Conservation (phyloP, 2,797 vertebrate genomes). For the Chelidonichthys spinosus region DNA sequence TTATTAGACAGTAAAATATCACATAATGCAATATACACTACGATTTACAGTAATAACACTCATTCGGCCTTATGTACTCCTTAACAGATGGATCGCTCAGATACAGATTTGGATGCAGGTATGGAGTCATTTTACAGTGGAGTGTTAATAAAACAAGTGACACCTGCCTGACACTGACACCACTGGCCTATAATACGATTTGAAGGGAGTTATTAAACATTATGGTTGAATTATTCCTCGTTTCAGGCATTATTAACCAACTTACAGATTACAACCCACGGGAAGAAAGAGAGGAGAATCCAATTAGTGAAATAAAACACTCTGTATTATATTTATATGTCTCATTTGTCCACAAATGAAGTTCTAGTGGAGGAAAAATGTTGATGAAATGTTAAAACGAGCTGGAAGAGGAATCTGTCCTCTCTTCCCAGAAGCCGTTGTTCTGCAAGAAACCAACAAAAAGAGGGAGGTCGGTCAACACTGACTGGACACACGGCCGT, state of each 20-base stretch:
- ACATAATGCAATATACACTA: background rate
- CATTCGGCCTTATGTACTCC: no score
- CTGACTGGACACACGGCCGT: slow-evolving; percentile 32
- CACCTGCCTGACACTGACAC: background rate
- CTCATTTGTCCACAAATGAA: background rate
- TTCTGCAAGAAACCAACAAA: background rate
- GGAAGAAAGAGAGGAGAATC: background rate
- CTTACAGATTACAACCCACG: background rate
- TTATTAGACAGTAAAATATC: background rate
- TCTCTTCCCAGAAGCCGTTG: background rate
- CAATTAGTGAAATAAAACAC: no score
- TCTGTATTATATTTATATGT: background rate
- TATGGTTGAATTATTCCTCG: background rate
- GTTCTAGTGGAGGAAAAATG: background rate
- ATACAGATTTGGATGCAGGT: background rate
- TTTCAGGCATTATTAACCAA: background rate
- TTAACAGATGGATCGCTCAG: no score
- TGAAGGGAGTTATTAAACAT: no score
- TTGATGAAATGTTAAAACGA: background rate
- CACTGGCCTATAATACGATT: background rate
- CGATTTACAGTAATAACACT: background rate
- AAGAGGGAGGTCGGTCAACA: slow-evolving; percentile 15
- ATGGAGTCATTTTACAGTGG: background rate
- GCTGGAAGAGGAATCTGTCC: background rate
- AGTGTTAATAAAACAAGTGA: no score